phyloP scores from a whole-genome alignment of 2,888 invertebrate species.

The Drosophila eohydei region DNA sequence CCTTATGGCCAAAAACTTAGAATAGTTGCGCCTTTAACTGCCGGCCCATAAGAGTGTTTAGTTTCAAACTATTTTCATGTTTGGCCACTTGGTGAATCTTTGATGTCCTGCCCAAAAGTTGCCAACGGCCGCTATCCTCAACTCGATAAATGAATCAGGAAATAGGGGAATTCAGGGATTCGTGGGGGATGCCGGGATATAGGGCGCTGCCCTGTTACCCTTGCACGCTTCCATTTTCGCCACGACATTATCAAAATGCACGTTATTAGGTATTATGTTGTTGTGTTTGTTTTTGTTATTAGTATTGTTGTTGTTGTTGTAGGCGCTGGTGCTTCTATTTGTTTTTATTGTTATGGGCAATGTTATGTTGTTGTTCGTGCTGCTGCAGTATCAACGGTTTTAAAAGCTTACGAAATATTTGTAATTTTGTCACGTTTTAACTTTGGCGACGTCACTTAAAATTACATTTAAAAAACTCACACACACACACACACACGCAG shows the following conservation, averaged over 20 bases:
- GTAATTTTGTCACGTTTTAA: slow-evolving; percentile 77
- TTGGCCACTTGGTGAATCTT: slow-evolving; percentile 35
- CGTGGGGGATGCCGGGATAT: background rate
- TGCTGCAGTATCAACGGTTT: slow-evolving; percentile 64
- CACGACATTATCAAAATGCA: slow-evolving; percentile 68
- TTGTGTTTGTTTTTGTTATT: slow-evolving; percentile 38
- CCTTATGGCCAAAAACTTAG: slow-evolving; percentile 51
- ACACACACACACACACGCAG: slow-evolving; percentile 15
- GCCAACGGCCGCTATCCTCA: slow-evolving; percentile 6
- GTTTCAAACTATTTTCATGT: slow-evolving; percentile 54
- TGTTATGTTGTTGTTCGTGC: slow-evolving; percentile 65
- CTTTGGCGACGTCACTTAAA: slow-evolving; percentile 79
- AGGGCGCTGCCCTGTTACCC: background rate
- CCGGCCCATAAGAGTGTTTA: slow-evolving; percentile 31
- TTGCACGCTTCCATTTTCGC: slow-evolving; percentile 13
- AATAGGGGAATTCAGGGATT: background rate
- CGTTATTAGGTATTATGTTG: slow-evolving; percentile 72
- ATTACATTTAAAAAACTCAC: slow-evolving; percentile 63
- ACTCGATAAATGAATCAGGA: slow-evolving; percentile 11
- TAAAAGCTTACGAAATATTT: slow-evolving; percentile 73
- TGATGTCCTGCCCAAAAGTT: slow-evolving; percentile 57
- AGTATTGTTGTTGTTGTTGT: slow-evolving; percentile 7
- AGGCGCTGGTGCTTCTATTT: slow-evolving; percentile 52
- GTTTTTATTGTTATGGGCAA: slow-evolving; percentile 55
- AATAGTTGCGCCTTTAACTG: slow-evolving; percentile 59